Base-by-base conservation (phyloP, 2,797 vertebrate species). In the Craterocephalus amniculus region DNA sequence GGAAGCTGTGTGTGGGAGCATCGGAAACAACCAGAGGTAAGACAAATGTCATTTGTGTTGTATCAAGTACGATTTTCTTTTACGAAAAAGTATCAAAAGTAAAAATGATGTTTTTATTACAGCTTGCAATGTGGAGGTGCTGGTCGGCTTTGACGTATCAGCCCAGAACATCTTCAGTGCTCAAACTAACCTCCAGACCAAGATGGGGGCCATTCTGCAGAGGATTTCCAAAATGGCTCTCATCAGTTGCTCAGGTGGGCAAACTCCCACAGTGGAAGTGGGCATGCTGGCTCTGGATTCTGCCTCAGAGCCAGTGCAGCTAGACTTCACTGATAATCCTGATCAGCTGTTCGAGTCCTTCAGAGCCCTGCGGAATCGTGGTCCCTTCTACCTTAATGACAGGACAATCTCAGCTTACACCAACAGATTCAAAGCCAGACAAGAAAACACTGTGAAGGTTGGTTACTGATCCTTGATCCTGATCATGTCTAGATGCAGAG, bases 101-200 rank as follows among this genome's bases (percentile, higher is more conserved):
- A 18, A 43, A 58, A 32, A 2, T 32, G 31, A 4, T 85, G 84
- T 4, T 34, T 90, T 20, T 74, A 72, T 86, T 74, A 29, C 88
- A 99, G 98, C 89, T 1, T 99, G 98, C 29, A 91, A 90, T 26
- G 59, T 99, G 67, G 97, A 99, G 22, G 95, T 99, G 79, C 94
- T 99, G 80, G 88, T 99, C 61, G 98, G 97, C 34, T 99, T 99
- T 0, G 98, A 99, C 45, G 96, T 98, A 45, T 90, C 91, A 0
- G 93, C 87, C 0, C 95, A 96, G 89, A 95, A 93, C 27, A 93
- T 98, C 48, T 98, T 99, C 87, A 85, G 22, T 63, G 74, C 81
- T 73, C 97, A 99, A 89, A 95, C 91, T 59, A 95, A 88, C 57
- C 89, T 99, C 0, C 95, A 96, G 87, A 90, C 90, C 56, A 96